Base-by-base conservation (phyloP, 2,113 vertebrate genomes). In the Toxotes chatareus region DNA sequence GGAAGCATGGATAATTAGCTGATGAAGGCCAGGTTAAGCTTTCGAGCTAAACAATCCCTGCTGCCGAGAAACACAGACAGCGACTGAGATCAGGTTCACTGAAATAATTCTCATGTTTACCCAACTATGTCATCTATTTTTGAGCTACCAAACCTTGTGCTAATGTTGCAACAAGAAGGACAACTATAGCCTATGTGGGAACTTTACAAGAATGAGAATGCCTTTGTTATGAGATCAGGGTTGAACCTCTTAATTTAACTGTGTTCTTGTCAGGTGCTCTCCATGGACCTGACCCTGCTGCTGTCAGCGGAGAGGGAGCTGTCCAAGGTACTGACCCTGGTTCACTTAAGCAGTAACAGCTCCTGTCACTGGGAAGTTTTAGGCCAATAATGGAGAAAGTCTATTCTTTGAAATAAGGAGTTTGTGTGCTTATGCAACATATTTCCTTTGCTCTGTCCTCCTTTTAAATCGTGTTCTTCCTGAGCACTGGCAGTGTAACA, bases 311-410 rank as follows among this genome's bases (percentile, higher is more conserved):
- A 69, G 7, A 59, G 4, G 64, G 73, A 88, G 70, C 86, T 84
- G 69, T 82, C 74, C 78, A 51, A 36, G 60, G 65, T 57, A 3
- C 70, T 78, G 51, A 69, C 73, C 68, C 69, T 32, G 62, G 47
- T 73, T 80, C 14, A 70, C 1, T 59, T 1, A 27, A 17, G 27
- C 27, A 38, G 32, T 13, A 4, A 34, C 3, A 27, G 3, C 16
- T 13, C 27, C 27, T 27, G 27, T 27, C 27, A 34, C 62, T 66
- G 59, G 13, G 21, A 53, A 7, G 16, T 32, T 53, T 11, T 5
- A n/a, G 21, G 8, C 56, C 14, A 21, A 51, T n/a, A 42, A 6
- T 42, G n/a, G 17, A 66, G 4, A 3, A 2, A 1, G 19, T 60
- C 14, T 9, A 7, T 19, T 47, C 19, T 23, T 36, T 47, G 0